phyloP scores from a whole-genome alignment of 2,797 vertebrate species.

The Ctenopoma multispine region DNA sequence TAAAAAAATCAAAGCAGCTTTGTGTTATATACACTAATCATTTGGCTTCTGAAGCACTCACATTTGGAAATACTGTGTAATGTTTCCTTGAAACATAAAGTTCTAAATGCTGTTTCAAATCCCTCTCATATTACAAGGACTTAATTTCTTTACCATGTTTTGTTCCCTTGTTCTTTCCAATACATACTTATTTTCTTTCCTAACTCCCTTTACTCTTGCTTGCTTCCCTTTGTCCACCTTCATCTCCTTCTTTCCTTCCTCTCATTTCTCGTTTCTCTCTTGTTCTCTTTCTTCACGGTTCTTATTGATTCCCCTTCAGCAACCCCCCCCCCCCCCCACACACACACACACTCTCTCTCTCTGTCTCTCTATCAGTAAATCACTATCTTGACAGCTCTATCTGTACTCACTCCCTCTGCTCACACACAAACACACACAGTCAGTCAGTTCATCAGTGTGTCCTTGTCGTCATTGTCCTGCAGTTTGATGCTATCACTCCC shows the following conservation, averaged over 20 bases:
- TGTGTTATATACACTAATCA: no score
- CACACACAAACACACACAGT: conserved; percentile 19
- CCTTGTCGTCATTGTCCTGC: conserved; percentile 69
- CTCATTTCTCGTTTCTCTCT: not conserved
- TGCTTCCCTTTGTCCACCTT: not conserved
- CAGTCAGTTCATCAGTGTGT: conserved; percentile 50
- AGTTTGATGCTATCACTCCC: conserved; percentile 65
- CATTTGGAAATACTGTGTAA: no score
- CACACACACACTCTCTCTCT: no score
- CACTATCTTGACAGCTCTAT: conserved; percentile 75
- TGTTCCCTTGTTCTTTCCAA: not conserved
- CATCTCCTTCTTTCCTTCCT: conserved; percentile 2
- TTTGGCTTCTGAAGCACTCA: no score
- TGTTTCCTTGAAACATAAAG: no score
- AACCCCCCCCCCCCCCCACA: conserved; percentile 8
- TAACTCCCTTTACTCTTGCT: not conserved
- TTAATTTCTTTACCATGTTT: no score
- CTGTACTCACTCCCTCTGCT: conserved; percentile 62
- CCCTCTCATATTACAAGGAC: no score
- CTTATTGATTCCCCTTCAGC: conserved; percentile 75
- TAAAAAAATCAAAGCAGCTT: no score
- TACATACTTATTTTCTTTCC: not conserved
- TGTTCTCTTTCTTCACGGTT: conserved; percentile 59
- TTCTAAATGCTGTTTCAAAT: no score
- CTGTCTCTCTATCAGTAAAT: conserved; percentile 65